Evolutionary conservation across 2,113 vertebrate genomes (phyloP).

Genomic region (Daubentonia madagascariensis): DNA sequence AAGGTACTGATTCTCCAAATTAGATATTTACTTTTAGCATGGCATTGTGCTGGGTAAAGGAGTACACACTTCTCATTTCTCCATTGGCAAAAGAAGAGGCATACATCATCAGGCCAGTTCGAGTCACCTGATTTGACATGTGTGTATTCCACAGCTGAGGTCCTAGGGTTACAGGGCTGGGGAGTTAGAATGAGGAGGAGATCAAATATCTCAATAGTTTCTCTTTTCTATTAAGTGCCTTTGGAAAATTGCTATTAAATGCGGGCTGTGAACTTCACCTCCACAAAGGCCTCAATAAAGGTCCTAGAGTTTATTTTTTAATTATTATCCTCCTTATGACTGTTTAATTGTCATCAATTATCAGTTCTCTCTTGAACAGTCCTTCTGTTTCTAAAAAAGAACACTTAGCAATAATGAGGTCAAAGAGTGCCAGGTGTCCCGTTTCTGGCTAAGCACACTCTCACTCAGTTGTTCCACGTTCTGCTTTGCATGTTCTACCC

Average conservation of each 20-base stretch:
- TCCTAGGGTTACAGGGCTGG: not conserved
- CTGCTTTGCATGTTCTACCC: not conserved
- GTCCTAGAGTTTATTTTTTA: constrained; percentile 24
- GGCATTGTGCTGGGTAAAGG: not conserved
- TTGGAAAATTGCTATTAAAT: constrained; percentile 28
- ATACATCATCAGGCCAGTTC: not conserved
- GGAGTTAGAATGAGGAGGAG: not conserved
- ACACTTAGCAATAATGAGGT: not conserved
- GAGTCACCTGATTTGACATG: not conserved
- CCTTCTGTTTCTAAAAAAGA: constrained; percentile 9
- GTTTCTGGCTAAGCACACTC: not conserved
- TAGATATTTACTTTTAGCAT: not conserved
- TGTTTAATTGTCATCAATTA: constrained; percentile 4
- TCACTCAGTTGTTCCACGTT: not conserved
- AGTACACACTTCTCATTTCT: not conserved
- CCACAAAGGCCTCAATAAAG: not conserved
- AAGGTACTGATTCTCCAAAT: not conserved
- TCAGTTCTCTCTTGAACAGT: constrained; percentile 20
- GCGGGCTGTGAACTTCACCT: not conserved
- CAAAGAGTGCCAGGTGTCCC: not conserved
- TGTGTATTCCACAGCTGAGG: not conserved
- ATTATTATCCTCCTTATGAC: not conserved
- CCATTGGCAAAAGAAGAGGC: not conserved
- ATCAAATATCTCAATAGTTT: not conserved
- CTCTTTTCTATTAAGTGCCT: constrained; percentile 5